Evolutionary conservation across 2,888 invertebrate genomes (phyloP).

Genomic region (Neoascia interrupta): DNA sequence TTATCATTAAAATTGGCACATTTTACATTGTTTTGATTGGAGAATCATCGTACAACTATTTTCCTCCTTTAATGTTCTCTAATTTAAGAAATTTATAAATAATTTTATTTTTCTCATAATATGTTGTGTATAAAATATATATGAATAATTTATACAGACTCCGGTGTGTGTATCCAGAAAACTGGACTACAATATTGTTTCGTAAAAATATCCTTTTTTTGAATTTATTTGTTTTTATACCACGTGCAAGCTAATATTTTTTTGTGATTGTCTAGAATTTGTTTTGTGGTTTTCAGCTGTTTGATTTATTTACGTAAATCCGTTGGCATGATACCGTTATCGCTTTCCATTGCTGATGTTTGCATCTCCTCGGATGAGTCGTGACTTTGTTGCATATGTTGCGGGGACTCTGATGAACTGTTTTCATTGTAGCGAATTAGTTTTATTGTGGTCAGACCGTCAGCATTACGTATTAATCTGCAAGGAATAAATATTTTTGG

Average conservation of each 20-base stretch:
- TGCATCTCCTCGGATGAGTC: slow-evolving; percentile 66
- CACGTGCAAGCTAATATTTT: slow-evolving; percentile 14
- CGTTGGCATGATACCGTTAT: slow-evolving; percentile 70
- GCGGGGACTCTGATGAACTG: slow-evolving; percentile 60
- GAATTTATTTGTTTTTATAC: slow-evolving; percentile 9
- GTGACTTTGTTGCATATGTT: slow-evolving; percentile 55
- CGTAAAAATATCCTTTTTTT: slow-evolving; percentile 50
- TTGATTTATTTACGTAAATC: slow-evolving; percentile 73
- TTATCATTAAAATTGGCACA: slow-evolving; percentile 69
- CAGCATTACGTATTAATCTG: slow-evolving; percentile 79
- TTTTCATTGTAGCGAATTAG: slow-evolving; percentile 78
- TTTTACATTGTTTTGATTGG: slow-evolving; percentile 68
- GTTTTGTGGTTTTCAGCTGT: not conserved
- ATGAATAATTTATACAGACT: slow-evolving; percentile 62
- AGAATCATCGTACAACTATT: slow-evolving; percentile 48
- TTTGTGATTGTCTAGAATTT: slow-evolving; percentile 59
- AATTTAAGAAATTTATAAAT: slow-evolving; percentile 52
- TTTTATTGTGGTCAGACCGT: slow-evolving; percentile 79
- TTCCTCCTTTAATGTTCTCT: slow-evolving; percentile 19
- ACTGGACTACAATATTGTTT: slow-evolving; percentile 58
- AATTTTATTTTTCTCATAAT: slow-evolving; percentile 14
- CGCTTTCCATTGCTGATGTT: slow-evolving; percentile 67
- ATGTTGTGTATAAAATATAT: slow-evolving; percentile 59
- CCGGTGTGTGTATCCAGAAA: slow-evolving; percentile 52
- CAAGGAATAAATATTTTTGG: slow-evolving; percentile 9